These are phyloP conservation scores for Elephas maximus DNA, from an alignment of 2,113 vertebrate species.

Conservation along the genomic window DNA sequence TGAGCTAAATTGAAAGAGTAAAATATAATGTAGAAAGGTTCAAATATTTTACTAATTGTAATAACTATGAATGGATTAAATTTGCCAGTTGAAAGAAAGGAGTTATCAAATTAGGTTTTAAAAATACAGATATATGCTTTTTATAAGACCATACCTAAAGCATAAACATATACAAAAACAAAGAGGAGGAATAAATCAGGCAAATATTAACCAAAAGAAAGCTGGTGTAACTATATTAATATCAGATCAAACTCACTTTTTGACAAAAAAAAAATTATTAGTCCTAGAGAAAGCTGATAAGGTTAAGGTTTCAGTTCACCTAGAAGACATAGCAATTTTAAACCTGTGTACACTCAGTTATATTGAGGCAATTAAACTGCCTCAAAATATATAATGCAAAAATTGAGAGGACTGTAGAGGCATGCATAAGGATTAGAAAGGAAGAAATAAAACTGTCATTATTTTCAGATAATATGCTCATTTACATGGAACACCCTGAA, in stretches of 20 bases:
- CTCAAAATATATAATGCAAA: not conserved
- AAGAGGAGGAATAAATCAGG: not conserved
- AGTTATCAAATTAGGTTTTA: not conserved
- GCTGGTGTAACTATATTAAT: not conserved
- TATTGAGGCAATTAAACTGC: not conserved
- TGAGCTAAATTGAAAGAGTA: not conserved
- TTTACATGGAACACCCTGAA: not conserved
- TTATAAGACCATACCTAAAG: not conserved
- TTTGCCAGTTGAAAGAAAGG: not conserved
- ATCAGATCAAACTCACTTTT: not conserved
- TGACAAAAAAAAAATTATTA: not conserved
- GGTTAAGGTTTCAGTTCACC: not conserved
- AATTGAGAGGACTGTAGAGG: not conserved
- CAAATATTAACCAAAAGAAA: not conserved
- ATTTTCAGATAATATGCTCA: slow-evolving; percentile 1
- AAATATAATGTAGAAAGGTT: not conserved
- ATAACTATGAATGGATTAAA: not conserved
- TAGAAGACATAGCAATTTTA: not conserved
- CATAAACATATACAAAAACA: not conserved
- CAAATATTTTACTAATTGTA: not conserved
- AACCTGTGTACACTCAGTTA: not conserved
- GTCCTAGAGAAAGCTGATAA: not conserved
- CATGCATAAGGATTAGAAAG: not conserved
- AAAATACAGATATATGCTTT: not conserved
- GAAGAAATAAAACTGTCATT: not conserved